A percentile compares a stretch with the other conserved stretches of the same genome.
Evolutionary conservation across 2,113 vertebrate genomes (phyloP).

Genomic region (Pluvianellus socialis): DNA sequence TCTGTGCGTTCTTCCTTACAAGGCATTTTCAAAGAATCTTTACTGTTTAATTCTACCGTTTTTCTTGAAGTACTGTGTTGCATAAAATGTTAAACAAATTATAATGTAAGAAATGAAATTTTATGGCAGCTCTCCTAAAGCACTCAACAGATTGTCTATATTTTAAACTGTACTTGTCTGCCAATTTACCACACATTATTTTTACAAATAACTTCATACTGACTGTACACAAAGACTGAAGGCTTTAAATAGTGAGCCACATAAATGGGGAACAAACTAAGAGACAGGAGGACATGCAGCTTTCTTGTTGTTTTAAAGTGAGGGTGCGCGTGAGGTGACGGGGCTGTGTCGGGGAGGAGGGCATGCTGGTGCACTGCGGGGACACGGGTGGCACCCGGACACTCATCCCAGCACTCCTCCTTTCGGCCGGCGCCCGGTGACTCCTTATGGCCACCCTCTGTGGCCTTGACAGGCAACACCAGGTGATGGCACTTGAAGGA

Average conservation of each 20-base stretch:
- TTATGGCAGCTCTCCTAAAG: conserved; percentile 54
- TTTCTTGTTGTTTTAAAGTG: not conserved
- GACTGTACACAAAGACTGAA: conserved; percentile 60
- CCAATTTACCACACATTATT: conserved; percentile 66
- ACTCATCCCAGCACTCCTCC: not conserved
- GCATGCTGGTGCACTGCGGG: rapidly evolving
- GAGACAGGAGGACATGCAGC: not conserved
- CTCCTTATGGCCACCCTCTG: rapidly evolving
- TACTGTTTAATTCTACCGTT: not conserved
- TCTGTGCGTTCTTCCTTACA: not conserved
- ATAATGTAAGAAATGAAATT: conserved; percentile 47
- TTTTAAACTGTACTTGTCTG: conserved; percentile 63
- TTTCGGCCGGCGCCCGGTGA: not conserved
- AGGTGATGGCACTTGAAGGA: not conserved
- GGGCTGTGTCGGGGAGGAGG: not conserved
- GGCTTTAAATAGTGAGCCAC: conserved; percentile 24
- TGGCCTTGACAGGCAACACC: not conserved
- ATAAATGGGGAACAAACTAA: not conserved
- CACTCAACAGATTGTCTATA: conserved; percentile 64
- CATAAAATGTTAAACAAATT: conserved; percentile 41
- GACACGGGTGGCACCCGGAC: not conserved
- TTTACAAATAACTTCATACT: conserved; percentile 62
- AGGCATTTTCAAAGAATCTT: not conserved
- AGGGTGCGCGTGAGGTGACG: not conserved
- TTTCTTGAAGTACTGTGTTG: conserved; percentile 20